These are phyloP conservation scores for Syrrhaptes paradoxus DNA, from an alignment of 2,113 vertebrate genomes.

Conservation along the genomic window DNA sequence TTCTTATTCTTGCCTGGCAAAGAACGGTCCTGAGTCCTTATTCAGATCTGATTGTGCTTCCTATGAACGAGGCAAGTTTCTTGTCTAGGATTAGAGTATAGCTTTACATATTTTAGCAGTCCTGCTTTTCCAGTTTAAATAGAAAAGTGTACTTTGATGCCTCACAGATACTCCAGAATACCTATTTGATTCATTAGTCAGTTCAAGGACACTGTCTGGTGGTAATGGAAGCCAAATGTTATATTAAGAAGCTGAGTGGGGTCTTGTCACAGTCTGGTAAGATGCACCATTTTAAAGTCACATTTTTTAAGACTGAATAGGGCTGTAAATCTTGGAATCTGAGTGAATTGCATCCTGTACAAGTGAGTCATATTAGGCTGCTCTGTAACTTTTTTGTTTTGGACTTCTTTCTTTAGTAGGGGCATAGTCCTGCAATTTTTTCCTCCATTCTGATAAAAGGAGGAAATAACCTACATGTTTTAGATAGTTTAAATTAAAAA, in stretches of 20 bases:
- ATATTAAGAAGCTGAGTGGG: not conserved
- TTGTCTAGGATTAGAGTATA: not conserved
- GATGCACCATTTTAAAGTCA: not conserved
- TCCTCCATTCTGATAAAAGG: not conserved
- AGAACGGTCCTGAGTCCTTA: not conserved
- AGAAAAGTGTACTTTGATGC: not conserved
- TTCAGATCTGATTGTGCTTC: not conserved
- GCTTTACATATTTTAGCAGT: not conserved
- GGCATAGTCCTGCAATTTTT: not conserved
- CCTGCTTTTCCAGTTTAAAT: not conserved
- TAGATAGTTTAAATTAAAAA: not conserved
- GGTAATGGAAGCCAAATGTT: not conserved
- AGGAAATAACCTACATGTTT: not conserved
- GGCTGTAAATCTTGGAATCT: not conserved
- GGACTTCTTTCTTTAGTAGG: not conserved
- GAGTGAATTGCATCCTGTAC: not conserved
- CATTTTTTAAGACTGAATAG: not conserved
- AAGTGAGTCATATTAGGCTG: not conserved
- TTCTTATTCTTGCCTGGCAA: not conserved
- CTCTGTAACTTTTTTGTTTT: not conserved
- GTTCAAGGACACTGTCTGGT: not conserved
- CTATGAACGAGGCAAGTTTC: not conserved
- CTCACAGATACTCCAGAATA: not conserved
- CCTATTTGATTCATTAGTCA: not conserved
- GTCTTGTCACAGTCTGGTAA: not conserved